Evolutionary conservation across 2,113 vertebrate genomes (phyloP), one percentile per base, ranked within the genome.

Genomic region (Microtus pennsylvanicus): DNA sequence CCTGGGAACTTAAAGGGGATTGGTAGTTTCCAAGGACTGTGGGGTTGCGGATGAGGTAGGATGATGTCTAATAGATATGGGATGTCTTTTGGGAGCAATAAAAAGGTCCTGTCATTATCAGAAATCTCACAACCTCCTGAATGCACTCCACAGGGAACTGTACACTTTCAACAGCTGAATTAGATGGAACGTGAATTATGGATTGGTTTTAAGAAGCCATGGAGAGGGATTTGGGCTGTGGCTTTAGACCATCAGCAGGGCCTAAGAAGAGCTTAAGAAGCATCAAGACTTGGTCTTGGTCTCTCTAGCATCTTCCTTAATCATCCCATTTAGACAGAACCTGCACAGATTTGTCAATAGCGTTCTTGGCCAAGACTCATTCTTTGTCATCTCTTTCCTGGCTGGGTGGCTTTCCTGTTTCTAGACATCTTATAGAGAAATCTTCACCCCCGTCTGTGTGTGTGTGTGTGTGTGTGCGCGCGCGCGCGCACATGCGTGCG

Each of bases 51-150:
- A 13, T 52, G 1, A 13, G 5, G 28, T 35, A 28, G 55, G 19
- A 21, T 69, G 58, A 69, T 1, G 38, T 7, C 38, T 69, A 33
- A 16, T 45, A 69, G 58, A 55, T 61, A 13, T 21, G 4, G 47
- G 14, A 10, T 83, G 78, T 58, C n/a, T 89, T 95, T 35, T 16
- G 70, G n/a, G 61, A 45, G 30, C 28, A 42, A 67, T 81, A 78
- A 35, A 90, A 91, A 19, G 58, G 85, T 94, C 76, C 65, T 93
- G 74, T 45, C 81, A 65, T 94, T 58, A 42, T 9, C 17, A 11
- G 42, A 45, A 45, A 22, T 47, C 77, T 45, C 1, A 35, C 30
- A 47, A 30, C 5, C 75, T 63, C 65, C 38, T 85, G 24, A 50
- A 38, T 58, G 45, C 3, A 61, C 38, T 83, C 42, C 77, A 88